Base-by-base conservation (phyloP, 2,113 vertebrate species). In the Seriola dumerili region DNA sequence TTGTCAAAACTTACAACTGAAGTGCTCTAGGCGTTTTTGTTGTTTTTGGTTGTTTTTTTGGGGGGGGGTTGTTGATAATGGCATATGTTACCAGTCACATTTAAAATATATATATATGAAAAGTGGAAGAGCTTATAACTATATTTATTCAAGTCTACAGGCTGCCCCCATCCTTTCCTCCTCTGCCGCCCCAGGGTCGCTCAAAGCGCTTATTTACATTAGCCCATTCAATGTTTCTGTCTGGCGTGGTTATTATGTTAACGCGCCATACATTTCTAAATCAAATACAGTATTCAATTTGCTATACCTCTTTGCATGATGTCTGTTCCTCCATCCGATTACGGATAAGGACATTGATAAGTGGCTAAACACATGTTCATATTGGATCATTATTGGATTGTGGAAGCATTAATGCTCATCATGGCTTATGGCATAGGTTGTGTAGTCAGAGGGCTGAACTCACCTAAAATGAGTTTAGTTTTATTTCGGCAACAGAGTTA, bases 251-350 rank as follows among this genome's bases (percentile, higher is more conserved):
- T 96, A 96, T 97, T 96, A 96, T 97, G 96, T 97, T 96, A 96
- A 97, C 97, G 97, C 97, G 96, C 95, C 97, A 97, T 95, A 97
- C 96, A 96, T 97, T 96, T 97, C 95, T 97, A 97, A 93, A 97
- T 96, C 96, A 97, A 98, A 98, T 97, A 97, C 97, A 97, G 95
- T 97, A 97, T 97, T 97, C 95, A 94, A 93, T 97, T 99, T 97
- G 97, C 95, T 97, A 96, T 95, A 96, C 94, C 80, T 93, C 93
- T 87, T 61, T 96, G 94, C 83, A 94, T 92, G 85, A 86, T 92
- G 93, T 93, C 86, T 86, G 89, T 94, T 61, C 81, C 78, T 91
- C 87, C 89, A 92, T 83, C 86, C 81, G 86, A 86, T 90, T 86
- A 87, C 63, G 88, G 76, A 91, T 83, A 68, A 84, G 85, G 82